phyloP scores from a whole-genome alignment of 2,797 vertebrate species.

The Toxotes lorentzi region DNA sequence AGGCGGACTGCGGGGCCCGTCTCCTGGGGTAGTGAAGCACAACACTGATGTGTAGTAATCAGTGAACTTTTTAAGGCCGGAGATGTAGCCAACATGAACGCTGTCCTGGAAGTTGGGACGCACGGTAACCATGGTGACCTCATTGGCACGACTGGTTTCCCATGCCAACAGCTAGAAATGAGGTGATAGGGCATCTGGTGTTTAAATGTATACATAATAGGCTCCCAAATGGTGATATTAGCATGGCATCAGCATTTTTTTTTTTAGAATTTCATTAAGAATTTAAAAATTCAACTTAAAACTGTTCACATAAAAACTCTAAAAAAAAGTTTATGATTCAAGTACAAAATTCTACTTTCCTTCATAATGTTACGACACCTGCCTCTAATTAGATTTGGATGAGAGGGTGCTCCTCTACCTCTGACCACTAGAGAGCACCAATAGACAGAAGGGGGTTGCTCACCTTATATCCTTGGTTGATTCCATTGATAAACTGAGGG shows the following conservation, averaged over 20 bases:
- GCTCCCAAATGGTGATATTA: neutral
- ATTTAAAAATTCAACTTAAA: neutral
- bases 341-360: neutral
- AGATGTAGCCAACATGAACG: conserved; percentile 91
- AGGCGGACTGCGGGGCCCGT: conserved; percentile 93
- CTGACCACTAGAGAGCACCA: conserved; percentile 80
- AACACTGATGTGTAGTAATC: conserved; percentile 93
- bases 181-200: neutral
- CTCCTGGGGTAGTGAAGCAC: conserved; percentile 97
- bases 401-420: conserved; percentile 41
- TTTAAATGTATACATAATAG: conserved; percentile 1
- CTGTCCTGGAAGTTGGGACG: conserved; percentile 98
- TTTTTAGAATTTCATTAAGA: neutral
- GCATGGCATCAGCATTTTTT: accelerated
- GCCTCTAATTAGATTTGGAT: neutral
- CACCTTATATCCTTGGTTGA: conserved; percentile 99
- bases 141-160: conserved; percentile 90
- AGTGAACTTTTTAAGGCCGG: conserved; percentile 92
- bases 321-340: neutral
- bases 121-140: conserved; percentile 90
- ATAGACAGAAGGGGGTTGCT: conserved; percentile 62
- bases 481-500: conserved; percentile 98
- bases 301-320: neutral
- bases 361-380: neutral
- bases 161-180: conserved; percentile 92